These are phyloP conservation scores for Tineola bisselliella DNA, from an alignment of 2,888 invertebrate genomes.

Conservation along the genomic window DNA sequence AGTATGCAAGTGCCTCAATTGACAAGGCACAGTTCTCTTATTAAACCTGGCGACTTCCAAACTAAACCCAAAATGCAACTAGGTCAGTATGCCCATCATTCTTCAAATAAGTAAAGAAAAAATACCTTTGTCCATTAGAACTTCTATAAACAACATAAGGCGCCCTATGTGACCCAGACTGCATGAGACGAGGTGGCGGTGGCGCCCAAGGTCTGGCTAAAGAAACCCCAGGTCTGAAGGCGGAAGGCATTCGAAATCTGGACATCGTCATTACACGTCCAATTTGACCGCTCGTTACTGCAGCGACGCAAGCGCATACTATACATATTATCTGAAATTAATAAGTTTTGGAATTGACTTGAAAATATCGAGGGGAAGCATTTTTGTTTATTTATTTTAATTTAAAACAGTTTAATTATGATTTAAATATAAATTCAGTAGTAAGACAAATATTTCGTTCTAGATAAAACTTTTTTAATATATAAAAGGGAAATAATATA, in stretches of 20 bases:
- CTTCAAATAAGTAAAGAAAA: background rate
- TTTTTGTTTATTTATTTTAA: background rate
- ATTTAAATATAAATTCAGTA: too few species aligned
- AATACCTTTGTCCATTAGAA: slow-evolving; percentile 34
- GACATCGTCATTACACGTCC: slow-evolving; percentile 39
- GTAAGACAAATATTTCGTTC: too few species aligned
- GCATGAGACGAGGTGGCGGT: slow-evolving; percentile 28
- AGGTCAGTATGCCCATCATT: too few species aligned
- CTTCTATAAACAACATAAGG: slow-evolving; percentile 48
- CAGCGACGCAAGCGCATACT: background rate
- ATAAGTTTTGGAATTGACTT: too few species aligned
- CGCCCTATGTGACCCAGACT: slow-evolving; percentile 38
- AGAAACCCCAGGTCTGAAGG: slow-evolving; percentile 45
- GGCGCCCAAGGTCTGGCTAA: slow-evolving; percentile 40
- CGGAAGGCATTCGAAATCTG: slow-evolving; percentile 34
- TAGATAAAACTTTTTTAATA: too few species aligned
- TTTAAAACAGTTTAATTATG: too few species aligned
- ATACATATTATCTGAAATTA: slow-evolving; percentile 7
- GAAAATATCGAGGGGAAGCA: too few species aligned
- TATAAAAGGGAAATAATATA: too few species aligned
- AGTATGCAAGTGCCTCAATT: too few species aligned
- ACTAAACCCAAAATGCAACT: too few species aligned
- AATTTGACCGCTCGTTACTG: background rate
- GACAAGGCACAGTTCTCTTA: too few species aligned
- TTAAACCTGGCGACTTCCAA: too few species aligned